phyloP scores from a whole-genome alignment of 2,888 invertebrate species.

The Lasius platythorax region DNA sequence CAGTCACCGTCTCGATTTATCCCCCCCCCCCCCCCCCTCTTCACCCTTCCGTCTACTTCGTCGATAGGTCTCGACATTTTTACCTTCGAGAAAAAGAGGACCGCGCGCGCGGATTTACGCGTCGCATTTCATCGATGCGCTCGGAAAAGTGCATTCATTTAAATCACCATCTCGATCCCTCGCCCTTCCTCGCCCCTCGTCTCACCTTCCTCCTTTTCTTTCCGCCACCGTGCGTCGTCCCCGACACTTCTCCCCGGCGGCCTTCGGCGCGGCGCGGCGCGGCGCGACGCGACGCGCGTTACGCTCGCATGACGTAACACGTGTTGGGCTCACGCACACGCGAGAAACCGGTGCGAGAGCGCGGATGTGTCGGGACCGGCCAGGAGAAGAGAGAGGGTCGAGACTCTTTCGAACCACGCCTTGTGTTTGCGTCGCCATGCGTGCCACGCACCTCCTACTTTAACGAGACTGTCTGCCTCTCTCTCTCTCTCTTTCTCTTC shows the following conservation, averaged over 20 bases:
- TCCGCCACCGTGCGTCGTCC: neutral
- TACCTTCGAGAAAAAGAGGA: neutral
- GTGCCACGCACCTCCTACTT: conserved; percentile 84
- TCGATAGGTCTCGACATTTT: neutral
- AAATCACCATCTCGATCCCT: conserved; percentile 44
- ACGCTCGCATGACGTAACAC: conserved; percentile 70
- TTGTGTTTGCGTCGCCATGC: conserved; percentile 84
- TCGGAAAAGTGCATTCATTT: conserved; percentile 43
- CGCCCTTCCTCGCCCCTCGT: neutral
- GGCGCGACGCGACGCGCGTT: conserved; percentile 33
- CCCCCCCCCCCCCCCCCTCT: neutral
- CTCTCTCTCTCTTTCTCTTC: conserved; percentile 38
- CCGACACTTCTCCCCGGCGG: conserved; percentile 25
- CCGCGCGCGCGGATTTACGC: neutral
- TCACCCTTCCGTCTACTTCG: neutral
- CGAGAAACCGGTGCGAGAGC: conserved; percentile 44
- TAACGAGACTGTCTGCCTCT: conserved; percentile 77
- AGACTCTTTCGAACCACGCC: conserved; percentile 82
- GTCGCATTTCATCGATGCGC: neutral
- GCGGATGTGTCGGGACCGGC: conserved; percentile 54
- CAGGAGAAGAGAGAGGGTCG: conserved; percentile 66
- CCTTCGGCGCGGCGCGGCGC: conserved; percentile 38
- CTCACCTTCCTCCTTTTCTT: neutral
- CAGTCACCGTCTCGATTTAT: neutral
- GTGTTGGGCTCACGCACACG: conserved; percentile 60